phyloP scores from a whole-genome alignment of 2,888 invertebrate genomes.

The Glyphotaelius pellucidus region DNA sequence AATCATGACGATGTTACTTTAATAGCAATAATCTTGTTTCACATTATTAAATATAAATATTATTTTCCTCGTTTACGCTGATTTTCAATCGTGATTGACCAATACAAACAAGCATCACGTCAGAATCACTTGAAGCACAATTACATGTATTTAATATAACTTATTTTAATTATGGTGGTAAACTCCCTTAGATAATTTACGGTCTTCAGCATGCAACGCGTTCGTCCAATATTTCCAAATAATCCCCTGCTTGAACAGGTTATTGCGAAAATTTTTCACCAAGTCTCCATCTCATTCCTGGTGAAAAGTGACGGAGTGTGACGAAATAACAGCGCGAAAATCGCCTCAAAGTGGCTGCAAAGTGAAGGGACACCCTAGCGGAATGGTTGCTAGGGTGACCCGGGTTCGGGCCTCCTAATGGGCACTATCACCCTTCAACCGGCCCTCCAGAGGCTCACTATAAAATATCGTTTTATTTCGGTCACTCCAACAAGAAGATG shows the following conservation, averaged over 20 bases:
- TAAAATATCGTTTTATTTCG: conserved; percentile 46
- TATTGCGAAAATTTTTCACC: conserved; percentile 9
- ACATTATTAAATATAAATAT: background rate
- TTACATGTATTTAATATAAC: background rate
- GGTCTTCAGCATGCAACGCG: background rate
- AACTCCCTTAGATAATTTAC: conserved; percentile 15
- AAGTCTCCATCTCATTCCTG: background rate
- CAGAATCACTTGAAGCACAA: background rate
- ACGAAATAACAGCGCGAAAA: conserved; percentile 51
- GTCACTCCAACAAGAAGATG: background rate
- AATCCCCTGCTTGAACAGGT: conserved; percentile 1
- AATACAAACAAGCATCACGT: background rate
- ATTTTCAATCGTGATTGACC: background rate
- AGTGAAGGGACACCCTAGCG: conserved; percentile 62
- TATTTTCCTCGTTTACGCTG: background rate
- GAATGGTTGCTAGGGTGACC: conserved; percentile 2
- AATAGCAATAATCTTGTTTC: background rate
- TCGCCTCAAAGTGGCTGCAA: conserved; percentile 64
- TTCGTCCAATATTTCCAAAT: conserved; percentile 12
- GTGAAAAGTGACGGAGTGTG: conserved; percentile 41
- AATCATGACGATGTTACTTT: background rate
- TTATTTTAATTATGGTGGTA: background rate
- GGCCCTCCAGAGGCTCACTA: conserved; percentile 33
- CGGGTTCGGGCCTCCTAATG: conserved; percentile 5
- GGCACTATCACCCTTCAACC: conserved; percentile 17